A percentile compares a stretch with the other conserved stretches of the same genome.
Conservation (phyloP, 1,140 invertebrate genomes). For the Leptinotarsa defecta region DNA sequence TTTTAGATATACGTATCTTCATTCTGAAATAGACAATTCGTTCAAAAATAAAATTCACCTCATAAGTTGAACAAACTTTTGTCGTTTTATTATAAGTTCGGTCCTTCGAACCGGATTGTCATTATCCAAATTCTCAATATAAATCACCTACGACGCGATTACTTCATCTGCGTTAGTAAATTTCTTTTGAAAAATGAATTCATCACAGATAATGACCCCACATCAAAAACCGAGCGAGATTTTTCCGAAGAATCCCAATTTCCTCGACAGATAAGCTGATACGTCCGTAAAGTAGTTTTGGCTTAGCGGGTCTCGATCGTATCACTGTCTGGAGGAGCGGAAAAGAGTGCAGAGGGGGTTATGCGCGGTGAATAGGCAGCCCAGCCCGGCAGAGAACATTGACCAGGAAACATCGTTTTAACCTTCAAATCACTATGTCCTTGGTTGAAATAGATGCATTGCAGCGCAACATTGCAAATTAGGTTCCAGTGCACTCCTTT, state of each 20-base stretch:
- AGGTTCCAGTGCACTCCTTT: conserved; percentile 20
- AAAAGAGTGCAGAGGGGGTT: conserved; percentile 30
- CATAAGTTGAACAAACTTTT: too few species aligned
- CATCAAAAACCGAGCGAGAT: neutral
- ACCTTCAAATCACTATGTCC: conserved; percentile 50
- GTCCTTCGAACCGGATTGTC: neutral
- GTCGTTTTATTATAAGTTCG: neutral
- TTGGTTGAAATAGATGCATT: conserved; percentile 49
- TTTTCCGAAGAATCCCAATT: conserved; percentile 4
- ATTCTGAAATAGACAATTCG: too few species aligned
- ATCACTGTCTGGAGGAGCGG: conserved; percentile 39
- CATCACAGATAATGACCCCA: neutral
- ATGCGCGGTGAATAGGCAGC: conserved; percentile 25
- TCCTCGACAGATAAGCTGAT: conserved; percentile 10
- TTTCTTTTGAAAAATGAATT: neutral
- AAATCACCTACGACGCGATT: too few species aligned
- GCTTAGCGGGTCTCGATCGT: conserved; percentile 16
- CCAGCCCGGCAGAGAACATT: conserved; percentile 57
- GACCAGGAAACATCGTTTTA: conserved; percentile 62
- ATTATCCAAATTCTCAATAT: neutral
- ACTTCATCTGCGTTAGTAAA: too few species aligned
- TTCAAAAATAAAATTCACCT: too few species aligned
- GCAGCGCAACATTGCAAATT: conserved; percentile 17
- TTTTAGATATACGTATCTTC: too few species aligned
- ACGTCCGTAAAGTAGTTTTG: conserved; percentile 5